These are phyloP conservation scores for Seira sanloemensis DNA, from an alignment of 2,888 invertebrate genomes.

Conservation along the genomic window DNA sequence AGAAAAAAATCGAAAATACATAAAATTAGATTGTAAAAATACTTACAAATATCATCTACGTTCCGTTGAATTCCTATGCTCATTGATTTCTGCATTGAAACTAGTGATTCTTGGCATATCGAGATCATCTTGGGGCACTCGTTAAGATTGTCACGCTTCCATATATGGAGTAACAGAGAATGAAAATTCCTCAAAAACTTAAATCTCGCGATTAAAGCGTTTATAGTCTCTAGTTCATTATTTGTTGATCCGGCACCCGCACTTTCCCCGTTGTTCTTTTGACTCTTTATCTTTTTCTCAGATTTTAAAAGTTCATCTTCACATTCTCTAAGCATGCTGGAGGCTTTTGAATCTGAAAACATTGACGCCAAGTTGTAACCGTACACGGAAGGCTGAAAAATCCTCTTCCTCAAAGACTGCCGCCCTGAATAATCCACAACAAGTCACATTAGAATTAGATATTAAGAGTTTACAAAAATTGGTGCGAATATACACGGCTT, in stretches of 20 bases:
- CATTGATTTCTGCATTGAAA: slow-evolving; percentile 86
- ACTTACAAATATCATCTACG: slow-evolving; percentile 72
- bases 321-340: slow-evolving; percentile 89
- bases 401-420: slow-evolving; percentile 97
- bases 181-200: slow-evolving; percentile 92
- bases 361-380: slow-evolving; percentile 90
- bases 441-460: neutral
- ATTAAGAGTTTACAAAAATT: too few relatives aligned
- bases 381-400: slow-evolving; percentile 93
- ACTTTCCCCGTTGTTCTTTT: slow-evolving; percentile 40
- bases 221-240: slow-evolving; percentile 74
- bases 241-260: slow-evolving; percentile 2
- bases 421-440: slow-evolving; percentile 80
- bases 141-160: slow-evolving; percentile 76
- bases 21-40: neutral
- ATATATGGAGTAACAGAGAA: slow-evolving; percentile 77
- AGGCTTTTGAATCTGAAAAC: slow-evolving; percentile 87
- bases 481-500: neutral
- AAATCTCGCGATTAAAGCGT: slow-evolving; percentile 81
- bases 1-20: neutral
- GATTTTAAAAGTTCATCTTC: slow-evolving; percentile 92
- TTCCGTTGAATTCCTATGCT: slow-evolving; percentile 84
- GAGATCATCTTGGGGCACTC: slow-evolving; percentile 88
- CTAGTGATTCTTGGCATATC: slow-evolving; percentile 89
- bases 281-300: slow-evolving; percentile 76